Conservation (phyloP, 2,797 vertebrate genomes). For the Microctenopoma steveboyesi region DNA sequence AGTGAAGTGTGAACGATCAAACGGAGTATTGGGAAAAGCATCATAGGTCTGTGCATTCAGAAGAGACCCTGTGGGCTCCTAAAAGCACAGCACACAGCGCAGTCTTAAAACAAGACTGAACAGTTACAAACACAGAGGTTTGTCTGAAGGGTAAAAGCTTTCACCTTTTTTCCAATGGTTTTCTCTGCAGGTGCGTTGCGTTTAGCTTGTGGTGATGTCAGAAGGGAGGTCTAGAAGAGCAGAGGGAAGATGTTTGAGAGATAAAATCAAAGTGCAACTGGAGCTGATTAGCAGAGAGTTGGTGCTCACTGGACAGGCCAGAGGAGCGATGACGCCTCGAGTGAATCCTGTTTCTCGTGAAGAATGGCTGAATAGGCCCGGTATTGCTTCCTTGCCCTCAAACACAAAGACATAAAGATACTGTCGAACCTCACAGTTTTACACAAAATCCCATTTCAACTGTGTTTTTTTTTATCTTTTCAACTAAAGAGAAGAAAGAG, state of each 20-base stretch:
- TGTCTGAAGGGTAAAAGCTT: not conserved
- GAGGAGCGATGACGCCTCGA: conserved; percentile 33
- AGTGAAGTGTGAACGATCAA: conserved; percentile 59
- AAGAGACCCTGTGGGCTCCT: conserved; percentile 68
- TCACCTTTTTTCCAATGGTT: conserved; percentile 63
- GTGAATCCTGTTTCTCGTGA: conserved; percentile 68
- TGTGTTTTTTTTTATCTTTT: not conserved
- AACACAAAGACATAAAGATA: conserved; percentile 34
- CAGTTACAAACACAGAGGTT: not conserved
- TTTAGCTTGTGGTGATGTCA: conserved; percentile 19
- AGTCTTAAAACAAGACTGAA: not conserved
- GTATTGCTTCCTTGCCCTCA: conserved; percentile 53
- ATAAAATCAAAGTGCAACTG: not conserved
- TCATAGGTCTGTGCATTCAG: conserved; percentile 56
- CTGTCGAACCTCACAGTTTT: conserved; percentile 12
- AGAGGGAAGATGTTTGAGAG: conserved; percentile 18
- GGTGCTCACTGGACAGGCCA: conserved; percentile 63
- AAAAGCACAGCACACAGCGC: conserved; percentile 30
- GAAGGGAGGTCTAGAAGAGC: conserved; percentile 47
- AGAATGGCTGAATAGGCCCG: conserved; percentile 21
- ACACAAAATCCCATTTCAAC: conserved; percentile 1
- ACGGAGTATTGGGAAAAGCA: conserved; percentile 43
- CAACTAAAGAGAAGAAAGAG: conserved; percentile 7
- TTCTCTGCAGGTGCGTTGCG: conserved; percentile 2
- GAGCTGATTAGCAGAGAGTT: conserved; percentile 2